These are phyloP conservation scores for Pipistrellus pygmaeus DNA, from an alignment of 2,797 vertebrate genomes.

Conservation along the genomic window DNA sequence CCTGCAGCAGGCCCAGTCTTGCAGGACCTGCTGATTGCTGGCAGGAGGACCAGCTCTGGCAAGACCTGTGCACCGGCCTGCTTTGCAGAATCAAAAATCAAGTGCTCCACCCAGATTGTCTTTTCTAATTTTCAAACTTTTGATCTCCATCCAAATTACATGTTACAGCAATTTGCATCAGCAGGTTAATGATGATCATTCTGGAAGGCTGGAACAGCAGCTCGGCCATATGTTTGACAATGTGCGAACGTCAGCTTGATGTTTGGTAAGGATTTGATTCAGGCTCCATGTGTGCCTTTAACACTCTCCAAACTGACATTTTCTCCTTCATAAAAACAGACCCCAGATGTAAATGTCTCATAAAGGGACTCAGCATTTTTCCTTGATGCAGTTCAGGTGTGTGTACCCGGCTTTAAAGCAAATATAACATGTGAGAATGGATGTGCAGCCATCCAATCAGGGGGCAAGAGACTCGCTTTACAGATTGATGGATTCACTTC, in stretches of 20 bases:
- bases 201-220: slow-evolving; percentile 43
- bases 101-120: slow-evolving; percentile 57
- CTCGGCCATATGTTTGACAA: slow-evolving; percentile 57
- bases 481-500: neutral
- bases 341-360: neutral
- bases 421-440: neutral
- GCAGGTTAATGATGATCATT: slow-evolving; percentile 1
- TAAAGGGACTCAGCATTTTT: neutral
- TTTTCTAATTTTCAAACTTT: slow-evolving; percentile 76
- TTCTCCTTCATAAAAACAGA: slow-evolving; percentile 33
- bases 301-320: slow-evolving; percentile 27
- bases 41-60: slow-evolving; percentile 66
- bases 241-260: neutral
- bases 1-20: slow-evolving; percentile 6
- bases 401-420: neutral
- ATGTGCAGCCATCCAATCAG: neutral
- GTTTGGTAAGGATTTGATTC: slow-evolving; percentile 8
- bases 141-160: slow-evolving; percentile 79
- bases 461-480: neutral
- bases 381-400: neutral
- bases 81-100: slow-evolving; percentile 57
- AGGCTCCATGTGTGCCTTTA: neutral
- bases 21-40: slow-evolving; percentile 42
- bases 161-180: slow-evolving; percentile 66
- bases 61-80: neutral